phyloP scores from a whole-genome alignment of 2,113 vertebrate species.

The Pelodiscus sinensis region DNA sequence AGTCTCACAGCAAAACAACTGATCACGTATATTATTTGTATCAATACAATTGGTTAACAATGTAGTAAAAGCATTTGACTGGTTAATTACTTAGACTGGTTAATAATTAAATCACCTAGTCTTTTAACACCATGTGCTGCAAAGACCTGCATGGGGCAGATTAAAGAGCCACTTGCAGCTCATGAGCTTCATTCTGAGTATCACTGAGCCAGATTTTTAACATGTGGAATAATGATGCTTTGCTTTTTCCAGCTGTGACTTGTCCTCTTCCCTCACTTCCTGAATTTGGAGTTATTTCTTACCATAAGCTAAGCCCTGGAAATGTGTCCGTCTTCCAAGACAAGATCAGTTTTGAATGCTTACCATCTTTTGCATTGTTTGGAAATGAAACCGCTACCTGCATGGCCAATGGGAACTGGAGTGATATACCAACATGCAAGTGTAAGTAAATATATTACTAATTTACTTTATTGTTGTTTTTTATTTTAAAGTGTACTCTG shows the following conservation, averaged over 20 bases:
- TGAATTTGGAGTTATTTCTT: constrained; percentile 75
- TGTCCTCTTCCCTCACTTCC: constrained; percentile 83
- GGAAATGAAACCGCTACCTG: constrained; percentile 84
- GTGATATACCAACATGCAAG: constrained; percentile 83
- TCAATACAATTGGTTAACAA: not conserved
- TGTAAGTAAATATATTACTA: constrained; percentile 65
- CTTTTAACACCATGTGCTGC: not conserved
- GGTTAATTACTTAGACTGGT: not conserved
- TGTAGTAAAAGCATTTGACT: too few relatives aligned
- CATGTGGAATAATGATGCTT: not conserved
- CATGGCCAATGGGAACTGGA: constrained; percentile 84
- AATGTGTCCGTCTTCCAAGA: constrained; percentile 73
- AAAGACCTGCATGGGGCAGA: not conserved
- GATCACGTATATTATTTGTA: not conserved
- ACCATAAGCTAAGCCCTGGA: constrained; percentile 32
- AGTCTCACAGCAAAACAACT: not conserved
- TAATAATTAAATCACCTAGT: not conserved
- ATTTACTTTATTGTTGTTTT: not conserved
- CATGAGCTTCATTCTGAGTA: not conserved
- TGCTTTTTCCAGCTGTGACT: constrained; percentile 75
- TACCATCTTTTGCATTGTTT: constrained; percentile 78
- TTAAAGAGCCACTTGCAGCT: not conserved
- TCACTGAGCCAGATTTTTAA: not conserved
- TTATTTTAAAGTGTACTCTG: not conserved
- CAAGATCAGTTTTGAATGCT: constrained; percentile 80